Conservation (phyloP, 2,113 vertebrate genomes). For the Argyrosomus japonicus region DNA sequence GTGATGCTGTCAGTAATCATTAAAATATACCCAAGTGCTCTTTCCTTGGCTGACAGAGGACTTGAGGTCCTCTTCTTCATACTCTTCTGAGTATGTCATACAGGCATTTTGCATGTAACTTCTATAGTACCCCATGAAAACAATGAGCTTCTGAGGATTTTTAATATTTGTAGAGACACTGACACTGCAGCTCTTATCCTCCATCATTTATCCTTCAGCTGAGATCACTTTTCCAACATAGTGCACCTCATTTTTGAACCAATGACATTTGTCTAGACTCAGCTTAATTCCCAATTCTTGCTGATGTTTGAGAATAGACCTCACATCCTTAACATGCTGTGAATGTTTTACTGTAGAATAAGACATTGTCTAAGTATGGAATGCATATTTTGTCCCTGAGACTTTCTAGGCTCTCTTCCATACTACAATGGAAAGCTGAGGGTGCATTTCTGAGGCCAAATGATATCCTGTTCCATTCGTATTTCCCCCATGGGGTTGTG, state of each 20-base stretch:
- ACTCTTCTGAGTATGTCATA: slow-evolving; percentile 4
- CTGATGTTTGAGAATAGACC: slow-evolving; percentile 2
- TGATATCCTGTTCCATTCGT: background rate
- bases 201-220: background rate
- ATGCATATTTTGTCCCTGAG: background rate
- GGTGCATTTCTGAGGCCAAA: background rate
- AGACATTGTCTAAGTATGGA: background rate
- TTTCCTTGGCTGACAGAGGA: background rate
- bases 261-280: slow-evolving; percentile 2
- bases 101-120: background rate
- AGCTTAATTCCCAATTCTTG: background rate
- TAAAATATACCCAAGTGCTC: background rate
- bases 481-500: background rate
- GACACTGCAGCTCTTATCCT: background rate
- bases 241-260: background rate
- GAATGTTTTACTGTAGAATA: background rate
- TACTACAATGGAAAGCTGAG: background rate
- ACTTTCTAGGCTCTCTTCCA: background rate
- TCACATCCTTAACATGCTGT: background rate
- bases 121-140: no score
- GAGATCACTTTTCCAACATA: slow-evolving; percentile 9
- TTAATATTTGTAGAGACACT: background rate
- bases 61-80: no score
- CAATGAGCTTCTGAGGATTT: background rate
- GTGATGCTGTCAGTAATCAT: background rate